Evolutionary conservation across 2,113 vertebrate species (phyloP).

Genomic region (Dromaius novaehollandiae): DNA sequence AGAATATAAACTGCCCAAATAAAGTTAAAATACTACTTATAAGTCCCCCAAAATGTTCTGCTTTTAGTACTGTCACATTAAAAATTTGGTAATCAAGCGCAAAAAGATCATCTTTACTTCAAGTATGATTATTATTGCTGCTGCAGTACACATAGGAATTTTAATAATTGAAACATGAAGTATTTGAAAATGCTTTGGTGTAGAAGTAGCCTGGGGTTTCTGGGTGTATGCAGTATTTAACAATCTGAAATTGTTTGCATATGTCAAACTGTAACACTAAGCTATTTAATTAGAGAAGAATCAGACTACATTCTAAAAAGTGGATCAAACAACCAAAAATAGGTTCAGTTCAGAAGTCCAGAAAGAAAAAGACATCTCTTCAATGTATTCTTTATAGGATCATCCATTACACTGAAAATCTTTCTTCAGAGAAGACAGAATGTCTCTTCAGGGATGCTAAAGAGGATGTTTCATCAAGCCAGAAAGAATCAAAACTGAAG

Average conservation of each 20-base stretch:
- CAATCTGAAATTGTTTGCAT: neutral
- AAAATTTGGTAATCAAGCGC: neutral
- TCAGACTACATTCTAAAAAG: rapidly evolving
- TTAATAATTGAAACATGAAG: neutral
- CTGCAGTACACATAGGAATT: neutral
- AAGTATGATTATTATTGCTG: neutral
- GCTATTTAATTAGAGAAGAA: neutral
- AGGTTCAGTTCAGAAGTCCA: neutral
- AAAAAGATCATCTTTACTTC: neutral
- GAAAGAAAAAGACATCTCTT: neutral
- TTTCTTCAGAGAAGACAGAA: neutral
- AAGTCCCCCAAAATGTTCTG: neutral
- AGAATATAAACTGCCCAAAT: constrained; percentile 32
- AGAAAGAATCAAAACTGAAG: neutral
- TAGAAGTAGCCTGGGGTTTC: neutral
- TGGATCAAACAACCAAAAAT: neutral
- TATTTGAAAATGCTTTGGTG: neutral
- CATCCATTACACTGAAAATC: neutral
- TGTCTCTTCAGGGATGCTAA: neutral
- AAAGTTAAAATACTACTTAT: neutral
- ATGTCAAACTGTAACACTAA: neutral
- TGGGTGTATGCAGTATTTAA: neutral
- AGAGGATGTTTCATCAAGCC: neutral
- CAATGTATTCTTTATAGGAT: neutral
- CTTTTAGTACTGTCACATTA: neutral